phyloP scores from a whole-genome alignment of 2,797 vertebrate species.

The Rhabdomys pumilio region DNA sequence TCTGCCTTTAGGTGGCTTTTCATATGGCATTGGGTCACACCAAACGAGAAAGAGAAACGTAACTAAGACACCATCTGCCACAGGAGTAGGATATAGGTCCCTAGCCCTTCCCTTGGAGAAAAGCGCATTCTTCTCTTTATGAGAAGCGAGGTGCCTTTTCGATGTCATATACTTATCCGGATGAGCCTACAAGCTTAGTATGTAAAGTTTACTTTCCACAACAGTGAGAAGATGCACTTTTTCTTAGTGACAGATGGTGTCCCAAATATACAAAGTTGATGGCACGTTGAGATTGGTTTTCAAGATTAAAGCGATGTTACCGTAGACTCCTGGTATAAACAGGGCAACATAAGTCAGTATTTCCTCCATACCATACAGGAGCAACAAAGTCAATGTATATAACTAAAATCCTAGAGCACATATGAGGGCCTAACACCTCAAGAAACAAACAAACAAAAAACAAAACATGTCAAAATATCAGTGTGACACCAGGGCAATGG shows the following conservation, averaged over 20 bases:
- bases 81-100: neutral
- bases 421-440: neutral
- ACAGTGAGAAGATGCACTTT: neutral
- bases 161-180: neutral
- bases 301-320: conserved; percentile 23
- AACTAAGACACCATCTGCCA: neutral
- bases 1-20: neutral
- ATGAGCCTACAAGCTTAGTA: neutral
- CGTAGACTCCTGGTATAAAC: neutral
- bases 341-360: neutral
- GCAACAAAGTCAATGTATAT: conserved; percentile 6
- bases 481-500: neutral
- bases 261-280: conserved; percentile 28
- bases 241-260: neutral
- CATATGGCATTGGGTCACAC: neutral
- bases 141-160: neutral
- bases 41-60: neutral
- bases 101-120: neutral
- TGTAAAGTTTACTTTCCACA: conserved; percentile 50
- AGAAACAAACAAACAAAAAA: neutral
- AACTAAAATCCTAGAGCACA: conserved; percentile 57
- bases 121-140: neutral
- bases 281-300: conserved; percentile 32
- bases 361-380: neutral
- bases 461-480: conserved; percentile 40